These are phyloP conservation scores for Ornithoptera priamus DNA, from an alignment of 2,888 invertebrate species.

Conservation along the genomic window DNA sequence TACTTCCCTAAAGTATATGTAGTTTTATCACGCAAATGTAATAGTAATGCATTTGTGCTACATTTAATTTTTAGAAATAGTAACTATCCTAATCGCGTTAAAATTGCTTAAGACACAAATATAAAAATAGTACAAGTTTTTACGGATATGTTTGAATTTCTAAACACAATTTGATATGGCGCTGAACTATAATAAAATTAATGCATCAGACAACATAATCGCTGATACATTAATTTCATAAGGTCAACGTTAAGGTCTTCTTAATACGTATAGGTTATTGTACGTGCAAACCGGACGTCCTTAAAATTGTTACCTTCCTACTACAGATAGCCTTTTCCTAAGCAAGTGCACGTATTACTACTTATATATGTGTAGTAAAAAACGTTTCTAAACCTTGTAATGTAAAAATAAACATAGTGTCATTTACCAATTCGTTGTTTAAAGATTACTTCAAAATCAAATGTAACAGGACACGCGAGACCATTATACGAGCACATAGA, in stretches of 20 bases:
- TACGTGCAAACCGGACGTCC: constrained; percentile 17
- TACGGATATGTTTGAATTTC: background rate
- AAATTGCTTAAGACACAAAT: no score
- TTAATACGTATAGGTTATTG: constrained; percentile 31
- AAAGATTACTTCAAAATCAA: no score
- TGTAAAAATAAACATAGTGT: no score
- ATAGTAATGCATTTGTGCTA: no score
- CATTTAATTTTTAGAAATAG: no score
- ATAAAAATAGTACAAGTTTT: background rate
- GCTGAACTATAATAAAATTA: background rate
- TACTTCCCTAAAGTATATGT: no score
- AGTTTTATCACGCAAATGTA: no score
- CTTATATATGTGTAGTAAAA: background rate
- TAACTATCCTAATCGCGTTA: no score
- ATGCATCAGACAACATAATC: background rate
- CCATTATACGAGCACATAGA: no score
- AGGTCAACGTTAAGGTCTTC: constrained; percentile 57
- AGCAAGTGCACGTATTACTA: background rate
- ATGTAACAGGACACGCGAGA: no score
- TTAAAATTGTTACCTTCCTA: constrained; percentile 10
- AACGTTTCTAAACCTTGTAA: no score
- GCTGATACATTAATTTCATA: constrained; percentile 14
- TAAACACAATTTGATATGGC: background rate
- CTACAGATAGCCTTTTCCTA: constrained; percentile 1
- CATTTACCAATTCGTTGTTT: no score